Base-by-base conservation (phyloP, 2,888 invertebrate species). In the Pristionchus japonicus region DNA sequence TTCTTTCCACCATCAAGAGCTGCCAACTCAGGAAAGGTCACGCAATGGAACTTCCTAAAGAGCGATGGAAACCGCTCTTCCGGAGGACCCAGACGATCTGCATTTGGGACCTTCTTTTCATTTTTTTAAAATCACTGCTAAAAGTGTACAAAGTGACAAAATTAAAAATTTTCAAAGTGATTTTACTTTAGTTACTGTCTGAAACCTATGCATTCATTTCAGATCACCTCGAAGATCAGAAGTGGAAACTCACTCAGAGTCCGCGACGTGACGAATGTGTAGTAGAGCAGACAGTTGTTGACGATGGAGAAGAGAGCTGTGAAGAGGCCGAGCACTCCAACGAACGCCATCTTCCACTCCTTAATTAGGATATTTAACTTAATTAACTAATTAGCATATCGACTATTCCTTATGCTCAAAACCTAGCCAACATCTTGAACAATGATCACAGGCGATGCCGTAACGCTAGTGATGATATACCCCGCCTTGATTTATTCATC, bases 271-370 rank as follows among this genome's bases (percentile, higher is more conserved):
- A 90, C 90, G 90, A 93, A 93, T 1, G 93, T 92, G 89, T 92
- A 92, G 89, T 93, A 92, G 43, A 93, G 90, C 20, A 93, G 88
- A 27, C 90, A 91, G 80, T 93, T 93, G 89, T 93, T 91, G 74
- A 93, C 27, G 23, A 93, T 92, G 43, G 91, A 91, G 83, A 92
- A 88, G 40, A 93, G 61, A n/a, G 93, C 93, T 17, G 92, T 91
- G 13, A 89, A 87, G 13, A 92, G 89, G 20, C 93, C 93, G 83
- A 93, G 70, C n/a, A 90, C 89, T 7, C 93, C 93, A 13, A 93
- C 93, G 77, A 93, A 92, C 13, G 91, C 88, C 91, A 93, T 91
- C 89, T 93, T 93, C 91, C 92, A 93, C 43, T 92, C 90, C 92
- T 92, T 67, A 88, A 92, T 40, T 47, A 31, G 27, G 27, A 43